Evolutionary conservation across 2,888 invertebrate genomes (phyloP).

Genomic region (Xestia sexstrigata): DNA sequence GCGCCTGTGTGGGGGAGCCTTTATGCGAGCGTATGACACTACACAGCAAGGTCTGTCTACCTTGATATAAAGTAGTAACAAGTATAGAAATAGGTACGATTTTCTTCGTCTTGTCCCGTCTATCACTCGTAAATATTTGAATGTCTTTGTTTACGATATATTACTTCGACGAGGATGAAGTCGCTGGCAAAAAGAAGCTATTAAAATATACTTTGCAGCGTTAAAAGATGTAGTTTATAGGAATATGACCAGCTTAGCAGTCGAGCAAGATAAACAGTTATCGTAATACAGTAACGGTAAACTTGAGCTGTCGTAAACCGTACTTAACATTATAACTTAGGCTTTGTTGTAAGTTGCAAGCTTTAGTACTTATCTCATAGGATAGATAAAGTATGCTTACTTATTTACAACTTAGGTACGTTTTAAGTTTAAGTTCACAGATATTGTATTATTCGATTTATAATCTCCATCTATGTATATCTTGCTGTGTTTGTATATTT

Average conservation of each 20-base stretch:
- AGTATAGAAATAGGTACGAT: too few relatives aligned
- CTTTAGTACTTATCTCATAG: constrained; percentile 5
- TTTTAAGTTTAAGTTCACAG: neutral
- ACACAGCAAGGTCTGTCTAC: too few relatives aligned
- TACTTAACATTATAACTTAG: neutral
- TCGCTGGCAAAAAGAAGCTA: neutral
- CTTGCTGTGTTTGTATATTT: neutral
- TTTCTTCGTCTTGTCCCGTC: neutral
- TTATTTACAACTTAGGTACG: constrained; percentile 11
- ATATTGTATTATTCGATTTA: neutral
- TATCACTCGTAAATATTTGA: neutral
- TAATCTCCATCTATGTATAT: neutral
- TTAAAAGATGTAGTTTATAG: neutral
- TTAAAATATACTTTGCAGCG: neutral
- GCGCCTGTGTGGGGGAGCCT: too few relatives aligned
- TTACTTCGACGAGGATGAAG: neutral
- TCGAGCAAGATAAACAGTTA: neutral
- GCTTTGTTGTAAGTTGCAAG: neutral
- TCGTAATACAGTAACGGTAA: constrained; percentile 14
- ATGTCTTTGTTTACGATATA: neutral
- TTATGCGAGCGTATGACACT: too few relatives aligned
- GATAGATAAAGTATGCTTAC: neutral
- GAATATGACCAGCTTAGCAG: neutral
- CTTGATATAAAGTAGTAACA: too few relatives aligned
- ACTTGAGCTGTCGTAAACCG: constrained; percentile 11